Percentiles rank a stretch among this genome's conserved stretches.
Evolutionary conservation across 2,113 vertebrate species (phyloP).

Genomic region (Melanotaenia duboulayi): DNA sequence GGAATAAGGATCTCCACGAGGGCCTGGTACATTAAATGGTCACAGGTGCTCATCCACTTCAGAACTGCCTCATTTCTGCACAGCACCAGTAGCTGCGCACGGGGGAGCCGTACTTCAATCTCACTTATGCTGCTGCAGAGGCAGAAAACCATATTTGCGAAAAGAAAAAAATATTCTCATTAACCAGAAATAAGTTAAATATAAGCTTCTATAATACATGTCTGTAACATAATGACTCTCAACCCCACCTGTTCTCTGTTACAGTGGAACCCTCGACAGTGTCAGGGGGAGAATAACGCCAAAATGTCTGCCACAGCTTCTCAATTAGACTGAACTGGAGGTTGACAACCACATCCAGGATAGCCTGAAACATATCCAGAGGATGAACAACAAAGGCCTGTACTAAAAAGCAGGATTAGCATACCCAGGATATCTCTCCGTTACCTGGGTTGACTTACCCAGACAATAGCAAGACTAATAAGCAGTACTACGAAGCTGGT

Average conservation of each 20-base stretch:
- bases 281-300: slow-evolving; percentile 88
- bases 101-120: slow-evolving; percentile 85
- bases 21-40: slow-evolving; percentile 97
- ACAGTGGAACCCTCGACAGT: slow-evolving; percentile 83
- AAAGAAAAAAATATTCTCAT: neutral
- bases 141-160: neutral
- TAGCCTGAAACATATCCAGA: slow-evolving; percentile 84
- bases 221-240: neutral
- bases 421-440: too few relatives aligned
- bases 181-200: neutral
- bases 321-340: slow-evolving; percentile 97
- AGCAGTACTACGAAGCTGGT: too few relatives aligned
- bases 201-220: neutral
- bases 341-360: slow-evolving; percentile 94
- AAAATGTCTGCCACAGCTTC: slow-evolving; percentile 98
- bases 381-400: neutral
- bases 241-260: slow-evolving; percentile 83
- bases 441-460: too few relatives aligned
- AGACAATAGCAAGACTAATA: too few relatives aligned
- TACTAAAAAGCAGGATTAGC: too few relatives aligned
- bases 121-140: slow-evolving; percentile 84
- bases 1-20: slow-evolving; percentile 98
- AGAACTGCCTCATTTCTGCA: slow-evolving; percentile 91
- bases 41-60: slow-evolving; percentile 96
- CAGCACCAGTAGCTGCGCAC: slow-evolving; percentile 87